Evolutionary conservation across 1,140 invertebrate genomes (phyloP), one percentile per base, ranked within the genome.

Genomic region (Drosophila asahinai): DNA sequence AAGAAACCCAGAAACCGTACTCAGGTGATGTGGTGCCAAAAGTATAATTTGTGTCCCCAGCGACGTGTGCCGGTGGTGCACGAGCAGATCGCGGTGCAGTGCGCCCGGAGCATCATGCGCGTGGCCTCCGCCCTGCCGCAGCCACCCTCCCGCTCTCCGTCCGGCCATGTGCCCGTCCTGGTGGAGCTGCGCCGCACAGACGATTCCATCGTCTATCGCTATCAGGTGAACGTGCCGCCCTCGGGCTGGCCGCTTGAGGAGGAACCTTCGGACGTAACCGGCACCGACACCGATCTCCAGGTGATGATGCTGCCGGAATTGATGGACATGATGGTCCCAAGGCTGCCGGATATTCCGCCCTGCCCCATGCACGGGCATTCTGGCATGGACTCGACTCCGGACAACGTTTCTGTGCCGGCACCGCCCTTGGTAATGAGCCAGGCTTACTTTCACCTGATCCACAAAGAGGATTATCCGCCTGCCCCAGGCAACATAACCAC

Each of bases 81-180:
- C 38, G 74, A 89, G 61, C 51, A 72, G 51, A 78, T 90, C 15
- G 84, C 86, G 4, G 48, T 90, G 59, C 81, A 84, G 59, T 79
- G 78, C 45, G 86, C 84, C 48, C 60, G 58, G 49, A 76, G 78
- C 15, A 72, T 89, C 1, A 63, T 79, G 65, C 54, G 65, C 5
- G 11, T 62, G 62, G 78, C 86, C 6, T 38, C 59, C 8, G 36
- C 52, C 4, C 22, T 84, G 70, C 74, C 86, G 0, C 80, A 84
- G 38, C 81, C 73, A 5, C 83, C 81, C 42, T 79, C 68, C 5
- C 48, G 70, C 15, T 72, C 51, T 0, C 74, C 36, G 0, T 38
- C 65, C 7, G 84, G 86, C 8, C 49, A 84, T 42, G 36, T 89
- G 33, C 79, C 86, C 0, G 68, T 89, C 30, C 22, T 89, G 17